phyloP scores from a whole-genome alignment of 2,888 invertebrate genomes.

The Agapetus fuscipes region DNA sequence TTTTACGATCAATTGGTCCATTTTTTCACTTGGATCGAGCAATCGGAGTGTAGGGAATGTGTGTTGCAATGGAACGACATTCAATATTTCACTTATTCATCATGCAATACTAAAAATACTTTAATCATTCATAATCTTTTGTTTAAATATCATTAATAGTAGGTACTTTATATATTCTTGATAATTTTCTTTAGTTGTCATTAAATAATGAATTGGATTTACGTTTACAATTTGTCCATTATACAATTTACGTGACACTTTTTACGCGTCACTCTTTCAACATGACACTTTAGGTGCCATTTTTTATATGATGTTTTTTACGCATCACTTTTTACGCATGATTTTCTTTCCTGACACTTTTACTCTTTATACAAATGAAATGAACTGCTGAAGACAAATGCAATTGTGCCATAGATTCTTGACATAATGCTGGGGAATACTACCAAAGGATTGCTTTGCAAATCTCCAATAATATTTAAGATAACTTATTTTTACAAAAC shows the following conservation, averaged over 20 bases:
- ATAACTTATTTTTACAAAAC: neutral
- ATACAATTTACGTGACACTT: too few species aligned
- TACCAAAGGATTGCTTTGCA: conserved; percentile 5
- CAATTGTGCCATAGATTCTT: conserved; percentile 9
- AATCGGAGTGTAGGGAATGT: too few species aligned
- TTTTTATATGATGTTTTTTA: too few species aligned
- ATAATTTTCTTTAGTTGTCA: too few species aligned
- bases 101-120: conserved; percentile 14
- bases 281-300: too few species aligned
- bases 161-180: conserved; percentile 8
- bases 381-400: conserved; percentile 6
- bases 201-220: conserved; percentile 6
- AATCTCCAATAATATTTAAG: conserved; percentile 3
- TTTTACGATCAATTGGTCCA: too few species aligned
- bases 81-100: conserved; percentile 7
- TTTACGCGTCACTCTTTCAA: too few species aligned
- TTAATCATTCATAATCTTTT: too few species aligned
- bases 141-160: too few species aligned
- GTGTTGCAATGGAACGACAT: too few species aligned
- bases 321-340: too few species aligned
- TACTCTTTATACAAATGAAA: conserved; percentile 11
- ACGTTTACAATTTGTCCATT: conserved; percentile 8
- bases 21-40: too few species aligned
- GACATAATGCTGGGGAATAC: conserved; percentile 5
- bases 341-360: conserved; percentile 11